Conservation (phyloP, 1,140 invertebrate genomes). For the Danaus melanippus region DNA sequence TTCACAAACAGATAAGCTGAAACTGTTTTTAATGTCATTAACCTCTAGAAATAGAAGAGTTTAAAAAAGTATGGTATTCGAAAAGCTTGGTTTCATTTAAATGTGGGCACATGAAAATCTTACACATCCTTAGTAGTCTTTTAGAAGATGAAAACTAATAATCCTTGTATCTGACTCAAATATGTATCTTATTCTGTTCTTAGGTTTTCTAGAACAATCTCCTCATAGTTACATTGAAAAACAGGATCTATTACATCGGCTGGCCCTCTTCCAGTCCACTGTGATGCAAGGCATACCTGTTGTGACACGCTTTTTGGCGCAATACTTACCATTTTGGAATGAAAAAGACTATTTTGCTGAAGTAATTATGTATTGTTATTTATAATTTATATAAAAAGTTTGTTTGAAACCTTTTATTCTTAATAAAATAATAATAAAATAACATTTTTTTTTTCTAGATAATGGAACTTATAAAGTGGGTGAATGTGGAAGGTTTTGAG, state of each 20-base stretch:
- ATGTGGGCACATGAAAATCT: too few species aligned
- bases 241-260: constrained; percentile 42
- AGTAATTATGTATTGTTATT: constrained; percentile 30
- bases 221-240: constrained; percentile 49
- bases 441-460: constrained; percentile 38
- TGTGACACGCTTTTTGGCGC: constrained; percentile 54
- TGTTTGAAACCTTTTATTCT: not conserved
- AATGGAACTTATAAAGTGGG: constrained; percentile 55
- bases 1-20: too few species aligned
- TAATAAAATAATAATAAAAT: constrained; percentile 5
- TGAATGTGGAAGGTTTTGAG: constrained; percentile 39
- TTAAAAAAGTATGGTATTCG: too few species aligned
- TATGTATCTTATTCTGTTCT: constrained; percentile 13
- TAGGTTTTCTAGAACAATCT: constrained; percentile 51
- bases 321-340: constrained; percentile 62
- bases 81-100: too few species aligned
- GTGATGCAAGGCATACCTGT: constrained; percentile 58
- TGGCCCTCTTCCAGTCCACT: constrained; percentile 44
- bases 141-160: too few species aligned
- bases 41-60: too few species aligned
- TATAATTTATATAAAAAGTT: too few species aligned
- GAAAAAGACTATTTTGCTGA: constrained; percentile 58
- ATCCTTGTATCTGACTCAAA: not conserved
- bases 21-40: too few species aligned
- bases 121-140: too few species aligned